phyloP scores from a whole-genome alignment of 2,888 invertebrate genomes.

The Melinaea marsaeus region DNA sequence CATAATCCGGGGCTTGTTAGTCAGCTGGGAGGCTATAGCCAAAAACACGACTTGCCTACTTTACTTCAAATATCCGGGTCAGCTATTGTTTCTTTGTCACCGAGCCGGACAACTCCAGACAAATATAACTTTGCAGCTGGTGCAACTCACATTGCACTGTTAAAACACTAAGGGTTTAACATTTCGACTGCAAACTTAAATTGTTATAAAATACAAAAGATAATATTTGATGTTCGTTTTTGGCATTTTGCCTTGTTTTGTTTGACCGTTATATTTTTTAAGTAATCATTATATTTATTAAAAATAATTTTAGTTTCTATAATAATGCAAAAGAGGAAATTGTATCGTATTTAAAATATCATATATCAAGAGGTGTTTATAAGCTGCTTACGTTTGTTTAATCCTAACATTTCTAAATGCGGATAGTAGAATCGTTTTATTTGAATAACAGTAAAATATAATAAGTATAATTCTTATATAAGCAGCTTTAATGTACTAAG shows the following conservation, averaged over 20 bases:
- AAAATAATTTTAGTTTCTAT: constrained; percentile 2
- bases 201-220: constrained; percentile 51
- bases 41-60: constrained; percentile 57
- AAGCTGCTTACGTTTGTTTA: no score
- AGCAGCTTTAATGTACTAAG: no score
- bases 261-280: constrained; percentile 43
- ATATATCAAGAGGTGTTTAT: no score
- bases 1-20: constrained; percentile 11
- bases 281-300: constrained; percentile 41
- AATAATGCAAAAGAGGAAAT: no score
- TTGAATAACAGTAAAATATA: no score
- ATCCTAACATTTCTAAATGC: no score
- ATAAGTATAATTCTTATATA: no score
- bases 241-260: constrained; percentile 47
- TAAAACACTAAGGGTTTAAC: constrained; percentile 29
- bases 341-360: no score
- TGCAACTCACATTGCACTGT: constrained; percentile 37
- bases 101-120: constrained; percentile 53
- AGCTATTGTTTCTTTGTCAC: constrained; percentile 68
- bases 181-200: constrained; percentile 34
- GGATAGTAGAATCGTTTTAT: no score
- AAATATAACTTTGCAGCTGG: constrained; percentile 50
- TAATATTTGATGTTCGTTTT: constrained; percentile 46
- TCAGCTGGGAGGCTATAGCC: constrained; percentile 22
- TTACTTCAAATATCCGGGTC: constrained; percentile 66